Conservation (phyloP, 2,888 invertebrate genomes). For the Cyrtodaria siliqua region DNA sequence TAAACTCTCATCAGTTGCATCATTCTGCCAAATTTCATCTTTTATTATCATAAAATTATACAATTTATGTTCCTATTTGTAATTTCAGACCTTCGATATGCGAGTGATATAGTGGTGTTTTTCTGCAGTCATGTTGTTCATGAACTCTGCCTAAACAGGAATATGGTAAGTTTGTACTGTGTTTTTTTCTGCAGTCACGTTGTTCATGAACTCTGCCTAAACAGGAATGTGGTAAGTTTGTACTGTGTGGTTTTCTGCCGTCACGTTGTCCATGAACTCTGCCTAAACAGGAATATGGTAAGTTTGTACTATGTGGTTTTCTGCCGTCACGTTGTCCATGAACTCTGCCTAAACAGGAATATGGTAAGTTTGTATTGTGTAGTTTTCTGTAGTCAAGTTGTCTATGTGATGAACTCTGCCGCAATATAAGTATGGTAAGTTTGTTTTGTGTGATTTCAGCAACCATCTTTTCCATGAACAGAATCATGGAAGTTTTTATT, state of each 20-base stretch:
- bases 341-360: slow-evolving; percentile 90
- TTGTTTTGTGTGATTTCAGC: too few species aligned
- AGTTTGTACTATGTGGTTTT: slow-evolving; percentile 92
- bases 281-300: slow-evolving; percentile 88
- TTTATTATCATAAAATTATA: too few species aligned
- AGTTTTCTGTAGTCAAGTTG: too few species aligned
- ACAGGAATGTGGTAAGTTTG: slow-evolving; percentile 84
- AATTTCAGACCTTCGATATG: slow-evolving; percentile 89
- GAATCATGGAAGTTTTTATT: too few species aligned
- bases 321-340: slow-evolving; percentile 96
- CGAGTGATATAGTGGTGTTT: slow-evolving; percentile 92
- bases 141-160: slow-evolving; percentile 91
- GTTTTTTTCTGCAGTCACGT: slow-evolving; percentile 96
- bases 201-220: slow-evolving; percentile 95
- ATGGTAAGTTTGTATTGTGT: slow-evolving; percentile 82
- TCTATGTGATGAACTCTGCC: too few species aligned
- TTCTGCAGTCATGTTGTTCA: slow-evolving; percentile 97
- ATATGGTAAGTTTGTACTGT: slow-evolving; percentile 81
- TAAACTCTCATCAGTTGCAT: too few species aligned
- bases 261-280: slow-evolving; percentile 95
- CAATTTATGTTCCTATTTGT: too few species aligned
- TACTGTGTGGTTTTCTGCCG: slow-evolving; percentile 96
- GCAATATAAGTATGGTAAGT: too few species aligned
- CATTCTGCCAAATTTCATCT: too few species aligned
- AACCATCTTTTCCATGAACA: too few species aligned